phyloP scores from a whole-genome alignment of 2,888 invertebrate genomes.

The Troides aeacus region DNA sequence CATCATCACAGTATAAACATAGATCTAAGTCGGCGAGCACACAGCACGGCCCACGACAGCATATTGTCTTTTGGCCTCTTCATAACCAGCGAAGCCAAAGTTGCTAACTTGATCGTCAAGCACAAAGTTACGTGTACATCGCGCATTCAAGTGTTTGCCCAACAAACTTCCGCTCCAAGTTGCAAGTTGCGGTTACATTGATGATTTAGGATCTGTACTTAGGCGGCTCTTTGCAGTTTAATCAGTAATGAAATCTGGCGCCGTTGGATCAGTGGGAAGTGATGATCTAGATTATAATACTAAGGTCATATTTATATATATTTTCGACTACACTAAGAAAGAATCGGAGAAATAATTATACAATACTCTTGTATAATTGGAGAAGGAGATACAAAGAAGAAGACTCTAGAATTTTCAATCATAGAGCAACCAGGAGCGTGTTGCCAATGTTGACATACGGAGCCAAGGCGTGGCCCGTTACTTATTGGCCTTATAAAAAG shows the following conservation, averaged over 20 bases:
- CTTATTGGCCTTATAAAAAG: too few species aligned
- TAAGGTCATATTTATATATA: too few species aligned
- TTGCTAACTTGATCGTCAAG: constrained; percentile 30
- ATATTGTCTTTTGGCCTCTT: constrained; percentile 27
- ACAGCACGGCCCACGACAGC: constrained; percentile 7
- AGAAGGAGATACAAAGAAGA: too few species aligned
- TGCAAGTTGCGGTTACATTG: constrained; percentile 25
- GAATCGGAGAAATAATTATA: too few species aligned
- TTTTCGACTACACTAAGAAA: too few species aligned
- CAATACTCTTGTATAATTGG: too few species aligned
- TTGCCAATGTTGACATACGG: too few species aligned
- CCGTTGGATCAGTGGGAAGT: not conserved
- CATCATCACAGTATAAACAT: constrained; percentile 7
- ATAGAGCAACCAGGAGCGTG: too few species aligned
- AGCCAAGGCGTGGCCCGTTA: too few species aligned
- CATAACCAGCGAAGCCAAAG: constrained; percentile 28
- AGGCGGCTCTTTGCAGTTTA: constrained; percentile 10
- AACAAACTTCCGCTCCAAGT: constrained; percentile 25
- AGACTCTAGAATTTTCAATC: too few species aligned
- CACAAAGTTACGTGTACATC: constrained; percentile 29
- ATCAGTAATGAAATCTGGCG: constrained; percentile 10
- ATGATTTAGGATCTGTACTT: constrained; percentile 25
- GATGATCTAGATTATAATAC: too few species aligned
- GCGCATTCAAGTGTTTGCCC: constrained; percentile 28
- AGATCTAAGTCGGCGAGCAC: constrained; percentile 9